Evolutionary conservation across 2,888 invertebrate species (phyloP), one percentile per base, ranked within the genome.

Genomic region (Parnassius orleans): DNA sequence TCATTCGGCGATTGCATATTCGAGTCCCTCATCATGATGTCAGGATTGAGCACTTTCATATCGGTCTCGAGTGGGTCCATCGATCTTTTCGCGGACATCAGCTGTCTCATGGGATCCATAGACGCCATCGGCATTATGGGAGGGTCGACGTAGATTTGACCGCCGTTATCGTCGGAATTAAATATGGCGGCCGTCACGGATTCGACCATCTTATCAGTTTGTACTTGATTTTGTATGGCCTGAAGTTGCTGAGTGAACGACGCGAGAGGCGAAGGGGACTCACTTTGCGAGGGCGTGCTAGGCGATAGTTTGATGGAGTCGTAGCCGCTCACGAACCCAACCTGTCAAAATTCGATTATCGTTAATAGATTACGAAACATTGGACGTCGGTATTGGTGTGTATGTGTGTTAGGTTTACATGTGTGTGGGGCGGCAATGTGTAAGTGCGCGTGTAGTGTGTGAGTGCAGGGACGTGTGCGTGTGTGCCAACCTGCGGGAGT

Each of bases 231-330:
- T 75, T 92, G 92, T 46, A 92, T 86, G 63, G 88, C 90, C 65
- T 90, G 90, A 64, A 92, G 80, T 64, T 89, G 87, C 68, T 91
- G 90, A 44, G 90, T 86, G 80, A 92, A 92, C 7, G 87, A 78
- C 1, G 75, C 82, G 15, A 89, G 75, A 0, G 86, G 79, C 1
- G 88, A 82, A 72, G 83, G 93, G 1, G 86, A 72, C 66, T 83
- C 81, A 74, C 77, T 79, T 64, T 66, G 87, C 72, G 75, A 76
- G 74, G 73, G 84, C 65, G 77, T 86, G 71, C 80, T 79, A 77
- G 81, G 92, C 70, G 94, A 94, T 19, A 94, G 93, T 60, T 94
- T 92, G 53, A 91, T 92, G 19, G 87, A 84, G 56, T 88, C 93
- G 73, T 84, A 89, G 76, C 91, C 71, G 81, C 84, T 42, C 73